A percentile compares a stretch with the other conserved stretches of the same genome.
These are phyloP conservation scores for Orthonevra nobilis DNA, from an alignment of 2,888 invertebrate genomes.

Conservation along the genomic window DNA sequence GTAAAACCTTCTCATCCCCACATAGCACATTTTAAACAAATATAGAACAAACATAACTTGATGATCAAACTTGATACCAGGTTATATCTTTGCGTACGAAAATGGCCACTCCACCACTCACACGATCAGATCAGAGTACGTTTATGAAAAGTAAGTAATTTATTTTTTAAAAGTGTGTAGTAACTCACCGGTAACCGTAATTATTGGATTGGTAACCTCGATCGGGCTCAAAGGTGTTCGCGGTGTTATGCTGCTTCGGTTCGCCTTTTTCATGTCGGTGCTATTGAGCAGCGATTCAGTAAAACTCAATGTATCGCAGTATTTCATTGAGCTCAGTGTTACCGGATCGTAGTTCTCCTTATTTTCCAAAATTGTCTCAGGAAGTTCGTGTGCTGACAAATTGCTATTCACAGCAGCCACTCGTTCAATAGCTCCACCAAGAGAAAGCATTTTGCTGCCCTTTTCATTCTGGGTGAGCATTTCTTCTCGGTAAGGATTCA, in stretches of 20 bases:
- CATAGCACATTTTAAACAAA: no score
- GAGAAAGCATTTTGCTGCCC: constrained; percentile 2
- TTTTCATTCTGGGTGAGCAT: neutral
- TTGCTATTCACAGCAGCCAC: neutral
- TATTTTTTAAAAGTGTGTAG: no score
- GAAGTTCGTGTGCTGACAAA: neutral
- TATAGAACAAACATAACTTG: no score
- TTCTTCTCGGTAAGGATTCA: constrained; percentile 40
- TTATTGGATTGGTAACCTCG: constrained; percentile 49
- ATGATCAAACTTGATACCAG: no score
- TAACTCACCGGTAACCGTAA: constrained; percentile 50
- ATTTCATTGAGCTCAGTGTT: constrained; percentile 27
- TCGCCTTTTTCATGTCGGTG: constrained; percentile 74
- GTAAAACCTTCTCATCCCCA: no score
- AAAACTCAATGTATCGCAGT: constrained; percentile 77
- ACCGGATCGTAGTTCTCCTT: constrained; percentile 76
- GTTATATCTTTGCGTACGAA: no score
- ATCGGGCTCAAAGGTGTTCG: constrained; percentile 76
- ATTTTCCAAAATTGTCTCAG: constrained; percentile 70
- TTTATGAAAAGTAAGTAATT: no score
- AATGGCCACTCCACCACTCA: no score
- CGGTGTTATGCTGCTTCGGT: constrained; percentile 70
- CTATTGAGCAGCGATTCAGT: constrained; percentile 77
- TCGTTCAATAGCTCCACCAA: constrained; percentile 25
- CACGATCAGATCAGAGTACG: no score